Percentiles rank a stretch among this genome's conserved stretches.
phyloP scores from a whole-genome alignment of 2,113 vertebrate species.

The Petrocephalus microphthalmus region DNA sequence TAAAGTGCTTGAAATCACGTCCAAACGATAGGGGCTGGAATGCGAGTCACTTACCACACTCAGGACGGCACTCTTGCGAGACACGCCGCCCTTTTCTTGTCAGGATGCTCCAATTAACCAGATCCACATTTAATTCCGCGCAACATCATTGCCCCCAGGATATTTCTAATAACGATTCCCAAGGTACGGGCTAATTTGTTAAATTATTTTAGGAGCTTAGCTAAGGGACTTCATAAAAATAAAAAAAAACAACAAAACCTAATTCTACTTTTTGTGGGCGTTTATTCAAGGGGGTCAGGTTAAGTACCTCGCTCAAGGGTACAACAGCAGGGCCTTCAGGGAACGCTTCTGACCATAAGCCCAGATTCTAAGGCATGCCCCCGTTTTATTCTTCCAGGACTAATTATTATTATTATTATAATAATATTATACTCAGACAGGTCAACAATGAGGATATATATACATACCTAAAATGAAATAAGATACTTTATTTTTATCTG shows the following conservation, averaged over 20 bases:
- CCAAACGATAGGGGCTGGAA: not conserved
- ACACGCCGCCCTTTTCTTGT: not conserved
- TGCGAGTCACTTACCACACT: not conserved
- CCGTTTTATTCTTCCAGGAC: not conserved
- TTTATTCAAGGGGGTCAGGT: not conserved
- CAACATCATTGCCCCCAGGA: not conserved
- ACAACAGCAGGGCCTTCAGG: not conserved
- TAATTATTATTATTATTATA: too few relatives aligned
- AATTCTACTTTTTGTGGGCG: not conserved
- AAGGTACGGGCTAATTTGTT: not conserved
- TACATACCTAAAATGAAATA: too few relatives aligned
- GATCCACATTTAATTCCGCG: not conserved
- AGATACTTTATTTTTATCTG: too few relatives aligned
- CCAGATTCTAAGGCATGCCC: not conserved
- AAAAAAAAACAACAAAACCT: not conserved
- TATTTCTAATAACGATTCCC: not conserved
- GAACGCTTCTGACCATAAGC: not conserved
- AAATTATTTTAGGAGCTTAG: not conserved
- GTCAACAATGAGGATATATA: too few relatives aligned
- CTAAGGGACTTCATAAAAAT: not conserved
- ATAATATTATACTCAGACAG: too few relatives aligned
- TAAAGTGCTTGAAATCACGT: not conserved
- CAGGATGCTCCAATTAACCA: not conserved
- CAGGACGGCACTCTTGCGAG: not conserved
- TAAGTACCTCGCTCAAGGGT: not conserved